phyloP scores from a whole-genome alignment of 2,888 invertebrate species.

The Ophion obscuratus region DNA sequence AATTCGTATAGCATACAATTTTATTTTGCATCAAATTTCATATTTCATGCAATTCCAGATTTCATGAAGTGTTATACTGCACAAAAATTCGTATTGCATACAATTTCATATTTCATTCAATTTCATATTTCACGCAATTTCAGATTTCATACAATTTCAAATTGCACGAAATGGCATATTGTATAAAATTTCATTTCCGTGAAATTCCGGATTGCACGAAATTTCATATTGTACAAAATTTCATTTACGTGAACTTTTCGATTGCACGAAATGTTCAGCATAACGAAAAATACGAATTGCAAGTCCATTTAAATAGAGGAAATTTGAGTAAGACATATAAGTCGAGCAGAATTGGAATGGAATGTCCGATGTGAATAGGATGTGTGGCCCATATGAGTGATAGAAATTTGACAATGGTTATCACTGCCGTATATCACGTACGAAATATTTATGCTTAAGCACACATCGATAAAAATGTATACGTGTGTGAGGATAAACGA shows the following conservation, averaged over 20 bases:
- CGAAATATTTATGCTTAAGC: conserved; percentile 11
- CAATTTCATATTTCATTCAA: no score
- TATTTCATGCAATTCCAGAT: not conserved
- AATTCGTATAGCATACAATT: not conserved
- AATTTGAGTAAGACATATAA: not conserved
- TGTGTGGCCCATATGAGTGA: not conserved
- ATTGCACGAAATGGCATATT: no score
- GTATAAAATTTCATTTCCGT: no score
- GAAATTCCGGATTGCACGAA: not conserved
- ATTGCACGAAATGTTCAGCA: not conserved
- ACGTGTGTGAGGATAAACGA: not conserved
- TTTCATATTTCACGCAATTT: no score
- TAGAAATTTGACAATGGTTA: conserved; percentile 75
- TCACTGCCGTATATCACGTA: conserved; percentile 38
- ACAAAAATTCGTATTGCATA: no score
- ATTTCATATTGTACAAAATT: not conserved
- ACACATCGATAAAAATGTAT: conserved; percentile 1
- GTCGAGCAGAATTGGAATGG: not conserved
- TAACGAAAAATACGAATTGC: not conserved
- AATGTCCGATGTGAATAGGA: not conserved
- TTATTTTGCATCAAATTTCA: not conserved
- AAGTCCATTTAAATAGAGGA: not conserved
- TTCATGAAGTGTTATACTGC: not conserved
- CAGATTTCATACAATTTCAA: no score
- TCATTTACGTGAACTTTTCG: not conserved